Conservation (phyloP, 2,888 invertebrate species). For the Andrena praecox region DNA sequence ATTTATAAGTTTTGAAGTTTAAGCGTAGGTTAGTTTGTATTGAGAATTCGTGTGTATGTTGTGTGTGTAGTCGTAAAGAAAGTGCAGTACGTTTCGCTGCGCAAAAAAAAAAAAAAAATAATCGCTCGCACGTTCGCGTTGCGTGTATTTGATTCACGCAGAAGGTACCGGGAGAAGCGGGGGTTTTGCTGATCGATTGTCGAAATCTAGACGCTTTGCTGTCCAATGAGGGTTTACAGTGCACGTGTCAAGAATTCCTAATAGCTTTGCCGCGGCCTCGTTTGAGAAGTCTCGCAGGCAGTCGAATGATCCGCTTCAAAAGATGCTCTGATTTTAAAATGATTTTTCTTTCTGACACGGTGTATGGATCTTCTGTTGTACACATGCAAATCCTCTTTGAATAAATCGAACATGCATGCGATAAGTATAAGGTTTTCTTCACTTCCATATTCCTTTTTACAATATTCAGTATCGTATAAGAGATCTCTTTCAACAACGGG, state of each 20-base stretch:
- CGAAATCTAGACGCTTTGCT: constrained; percentile 58
- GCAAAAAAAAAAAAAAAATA: constrained; percentile 37
- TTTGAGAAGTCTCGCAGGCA: constrained; percentile 49
- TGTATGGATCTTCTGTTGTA: constrained; percentile 81
- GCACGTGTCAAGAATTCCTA: constrained; percentile 64
- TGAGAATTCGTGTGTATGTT: constrained; percentile 83
- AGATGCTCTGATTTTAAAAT: constrained; percentile 50
- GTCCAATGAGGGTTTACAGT: constrained; percentile 59
- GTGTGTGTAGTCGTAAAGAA: constrained; percentile 83
- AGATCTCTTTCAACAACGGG: constrained; percentile 33
- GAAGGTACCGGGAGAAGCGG: constrained; percentile 61
- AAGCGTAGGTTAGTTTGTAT: constrained; percentile 82
- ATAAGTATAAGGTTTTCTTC: constrained; percentile 69
- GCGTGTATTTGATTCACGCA: constrained; percentile 65
- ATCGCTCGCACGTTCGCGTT: constrained; percentile 53
- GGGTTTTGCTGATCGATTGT: constrained; percentile 51
- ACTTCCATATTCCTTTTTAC: constrained; percentile 64
- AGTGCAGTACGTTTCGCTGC: constrained; percentile 71
- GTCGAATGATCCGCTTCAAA: constrained; percentile 44
- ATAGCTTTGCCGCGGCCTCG: constrained; percentile 44
- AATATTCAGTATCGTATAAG: constrained; percentile 49
- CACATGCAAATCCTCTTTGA: constrained; percentile 79
- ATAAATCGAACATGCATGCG: constrained; percentile 80
- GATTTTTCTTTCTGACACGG: constrained; percentile 74
- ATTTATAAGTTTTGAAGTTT: constrained; percentile 78